phyloP scores from a whole-genome alignment of 1,140 invertebrate genomes.

The Lamellibrachia luymesi region DNA sequence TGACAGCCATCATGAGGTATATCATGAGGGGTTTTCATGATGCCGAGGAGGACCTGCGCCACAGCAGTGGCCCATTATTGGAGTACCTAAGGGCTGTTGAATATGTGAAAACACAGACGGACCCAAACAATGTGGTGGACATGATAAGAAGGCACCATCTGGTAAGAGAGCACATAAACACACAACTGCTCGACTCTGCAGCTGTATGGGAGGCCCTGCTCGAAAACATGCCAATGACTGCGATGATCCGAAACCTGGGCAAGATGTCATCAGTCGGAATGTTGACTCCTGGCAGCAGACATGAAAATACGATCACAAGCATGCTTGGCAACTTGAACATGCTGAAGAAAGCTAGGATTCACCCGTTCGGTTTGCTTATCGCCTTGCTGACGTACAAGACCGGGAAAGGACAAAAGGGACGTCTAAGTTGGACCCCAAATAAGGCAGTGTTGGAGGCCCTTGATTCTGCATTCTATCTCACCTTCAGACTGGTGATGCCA shows the following conservation, averaged over 20 bases:
- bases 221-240: slow-evolving; percentile 62
- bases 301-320: neutral
- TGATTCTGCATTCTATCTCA: slow-evolving; percentile 46
- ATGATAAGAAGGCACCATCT: slow-evolving; percentile 61
- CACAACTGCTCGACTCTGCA: slow-evolving; percentile 62
- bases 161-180: slow-evolving; percentile 60
- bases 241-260: slow-evolving; percentile 65
- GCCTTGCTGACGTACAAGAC: slow-evolving; percentile 62
- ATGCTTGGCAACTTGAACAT: neutral
- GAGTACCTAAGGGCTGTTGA: slow-evolving; percentile 64
- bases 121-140: neutral
- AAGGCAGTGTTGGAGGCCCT: slow-evolving; percentile 42
- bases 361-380: slow-evolving; percentile 64
- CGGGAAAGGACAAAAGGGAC: slow-evolving; percentile 56
- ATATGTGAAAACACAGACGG: slow-evolving; percentile 54
- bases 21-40: slow-evolving; percentile 51
- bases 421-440: slow-evolving; percentile 47
- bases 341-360: slow-evolving; percentile 50
- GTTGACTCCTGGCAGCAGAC: neutral
- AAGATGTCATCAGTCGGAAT: slow-evolving; percentile 61
- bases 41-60: slow-evolving; percentile 39
- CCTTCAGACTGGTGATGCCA: slow-evolving; percentile 48
- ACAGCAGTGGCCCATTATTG: slow-evolving; percentile 58
- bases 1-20: slow-evolving; percentile 58
- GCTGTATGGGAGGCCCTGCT: slow-evolving; percentile 69